phyloP scores from a whole-genome alignment of 53 echinoderm and acorn worm genomes.

The Paelopatides confundens region DNA sequence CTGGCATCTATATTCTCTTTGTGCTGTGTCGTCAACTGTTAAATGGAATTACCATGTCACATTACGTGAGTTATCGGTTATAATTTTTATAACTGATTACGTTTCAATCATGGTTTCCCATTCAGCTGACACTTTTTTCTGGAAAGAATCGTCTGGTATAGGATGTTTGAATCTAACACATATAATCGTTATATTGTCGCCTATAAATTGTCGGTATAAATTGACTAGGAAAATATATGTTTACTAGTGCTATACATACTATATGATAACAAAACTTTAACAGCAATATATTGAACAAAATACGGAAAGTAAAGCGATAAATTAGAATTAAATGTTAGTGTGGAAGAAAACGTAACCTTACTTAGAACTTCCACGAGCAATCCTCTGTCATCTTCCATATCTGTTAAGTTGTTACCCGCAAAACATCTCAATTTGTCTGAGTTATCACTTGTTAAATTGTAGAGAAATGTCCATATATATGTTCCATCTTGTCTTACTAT shows the following conservation, averaged over 20 bases:
- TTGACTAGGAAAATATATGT: no score
- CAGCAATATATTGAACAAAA: no score
- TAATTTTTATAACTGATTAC: background rate
- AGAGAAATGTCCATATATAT: background rate
- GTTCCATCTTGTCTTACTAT: background rate
- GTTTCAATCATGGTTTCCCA: background rate
- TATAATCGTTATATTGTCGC: background rate
- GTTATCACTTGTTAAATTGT: background rate
- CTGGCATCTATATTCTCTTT: background rate
- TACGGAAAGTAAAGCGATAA: no score
- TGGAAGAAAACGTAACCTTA: no score
- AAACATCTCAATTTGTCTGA: background rate
- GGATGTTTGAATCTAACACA: background rate
- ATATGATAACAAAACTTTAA: no score
- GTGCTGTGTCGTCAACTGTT: background rate
- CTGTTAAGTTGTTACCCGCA: background rate
- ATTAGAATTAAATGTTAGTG: no score
- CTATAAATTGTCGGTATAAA: background rate
- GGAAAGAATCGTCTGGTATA: background rate
- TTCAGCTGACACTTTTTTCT: background rate
- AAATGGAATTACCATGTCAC: background rate
- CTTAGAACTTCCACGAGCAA: background rate
- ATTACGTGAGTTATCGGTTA: background rate
- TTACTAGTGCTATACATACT: no score
- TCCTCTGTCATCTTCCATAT: background rate